Conservation (phyloP, 2,113 vertebrate species). For the Zingel zingel region DNA sequence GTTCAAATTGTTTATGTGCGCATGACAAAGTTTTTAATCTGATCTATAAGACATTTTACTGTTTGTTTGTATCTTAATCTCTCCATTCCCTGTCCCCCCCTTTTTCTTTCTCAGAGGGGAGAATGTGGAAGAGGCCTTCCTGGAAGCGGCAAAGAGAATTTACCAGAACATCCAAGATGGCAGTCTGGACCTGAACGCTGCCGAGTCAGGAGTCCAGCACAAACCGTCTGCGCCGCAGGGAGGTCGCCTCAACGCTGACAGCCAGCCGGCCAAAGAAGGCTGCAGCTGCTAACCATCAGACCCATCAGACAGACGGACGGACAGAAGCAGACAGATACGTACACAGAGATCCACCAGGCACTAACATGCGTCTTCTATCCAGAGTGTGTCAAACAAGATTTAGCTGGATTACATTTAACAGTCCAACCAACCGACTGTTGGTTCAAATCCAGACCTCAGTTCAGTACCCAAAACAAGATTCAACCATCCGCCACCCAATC, state of each 20-base stretch:
- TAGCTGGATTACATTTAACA: slow-evolving; percentile 7
- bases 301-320: slow-evolving; percentile 7
- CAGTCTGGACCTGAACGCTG: slow-evolving; percentile 97
- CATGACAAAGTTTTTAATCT: neutral
- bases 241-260: slow-evolving; percentile 92
- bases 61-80: neutral
- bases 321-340: slow-evolving; percentile 21
- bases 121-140: slow-evolving; percentile 97
- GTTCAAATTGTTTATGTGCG: neutral
- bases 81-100: neutral
- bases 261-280: slow-evolving; percentile 95
- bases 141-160: slow-evolving; percentile 98
- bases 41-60: neutral
- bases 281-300: slow-evolving; percentile 92
- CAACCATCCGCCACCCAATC: neutral
- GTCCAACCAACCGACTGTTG: neutral
- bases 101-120: slow-evolving; percentile 85
- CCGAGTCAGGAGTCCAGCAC: slow-evolving; percentile 97
- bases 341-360: slow-evolving; percentile 28
- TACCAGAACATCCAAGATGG: slow-evolving; percentile 99
- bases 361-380: slow-evolving; percentile 1
- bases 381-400: neutral
- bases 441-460: neutral
- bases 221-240: slow-evolving; percentile 96
- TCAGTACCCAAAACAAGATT: neutral